Evolutionary conservation across 2,888 invertebrate species (phyloP), one percentile per base, ranked within the genome.

Genomic region (Notodonta ziczac): DNA sequence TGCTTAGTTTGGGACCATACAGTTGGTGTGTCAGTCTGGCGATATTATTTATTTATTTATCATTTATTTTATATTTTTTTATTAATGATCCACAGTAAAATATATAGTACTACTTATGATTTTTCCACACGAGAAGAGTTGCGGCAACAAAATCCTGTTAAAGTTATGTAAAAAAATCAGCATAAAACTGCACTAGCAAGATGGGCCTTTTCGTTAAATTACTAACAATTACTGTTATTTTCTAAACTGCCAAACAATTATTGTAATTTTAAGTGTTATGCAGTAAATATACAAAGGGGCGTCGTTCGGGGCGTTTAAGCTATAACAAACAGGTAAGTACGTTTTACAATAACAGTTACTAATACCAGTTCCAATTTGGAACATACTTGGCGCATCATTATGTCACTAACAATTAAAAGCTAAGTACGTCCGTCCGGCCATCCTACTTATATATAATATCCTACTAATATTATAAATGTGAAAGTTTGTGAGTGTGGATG

Each of bases 181-280:
- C 42, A 42, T 42, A 42, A 42, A 46, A 46, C 46, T 46, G 46
- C 46, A 46, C 13, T n/a, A n/a, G 13, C 4, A n/a, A n/a, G n/a
- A 10, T 42, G 42, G 9, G 46, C 46, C 46, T 46, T 46, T 46
- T 42, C 42, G 24, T 51, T 51, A 51, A 24, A 51, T 8, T 32
- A 51, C 24, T 24, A 51, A 4, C 4, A 8, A 55, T 55, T 40
- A 14, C 39, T 10, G 14, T 40, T 8, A 55, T 55, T 40, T 9
- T 40, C 40, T 14, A 14, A n/a, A 16, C 4, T 16, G 14, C 40
- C 14, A 39, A 55, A 40, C 40, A 40, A 55, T 40, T 55, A 40
- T 55, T 55, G 55, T 55, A 16, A 40, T 55, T 55, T 39, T 40
- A 55, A 55, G 35, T 39, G 55, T 40, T 14, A 13, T 14, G 16